phyloP scores from a whole-genome alignment of 2,797 vertebrate species.

The Acipenser transmontanus region DNA sequence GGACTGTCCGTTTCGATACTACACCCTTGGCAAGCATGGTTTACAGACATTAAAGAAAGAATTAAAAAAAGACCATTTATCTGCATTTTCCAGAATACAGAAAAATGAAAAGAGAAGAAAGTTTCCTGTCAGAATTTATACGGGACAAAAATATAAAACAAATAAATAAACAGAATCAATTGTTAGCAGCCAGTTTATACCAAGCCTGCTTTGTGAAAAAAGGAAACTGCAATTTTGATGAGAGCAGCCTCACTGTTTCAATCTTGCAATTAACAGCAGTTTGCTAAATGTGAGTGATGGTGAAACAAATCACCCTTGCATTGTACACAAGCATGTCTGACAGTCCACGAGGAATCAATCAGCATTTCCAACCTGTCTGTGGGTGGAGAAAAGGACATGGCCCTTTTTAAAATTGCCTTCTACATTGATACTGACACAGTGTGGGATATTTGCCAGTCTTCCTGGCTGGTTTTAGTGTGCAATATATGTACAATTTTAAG shows the following conservation, averaged over 20 bases:
- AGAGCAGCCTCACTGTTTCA: constrained; percentile 31
- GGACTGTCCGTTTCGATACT: too few species aligned
- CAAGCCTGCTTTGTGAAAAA: constrained; percentile 20
- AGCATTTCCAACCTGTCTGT: constrained; percentile 21
- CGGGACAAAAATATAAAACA: background rate
- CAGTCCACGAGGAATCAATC: constrained; percentile 39
- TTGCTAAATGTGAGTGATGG: constrained; percentile 33
- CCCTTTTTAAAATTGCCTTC: constrained; percentile 23
- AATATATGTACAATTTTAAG: background rate
- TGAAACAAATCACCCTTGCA: constrained; percentile 37
- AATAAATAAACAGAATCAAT: constrained; percentile 20
- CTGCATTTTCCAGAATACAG: constrained; percentile 12
- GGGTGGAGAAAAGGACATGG: constrained; percentile 12
- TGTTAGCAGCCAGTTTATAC: constrained; percentile 21
- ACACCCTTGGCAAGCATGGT: too few species aligned
- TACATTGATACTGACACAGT: constrained; percentile 11
- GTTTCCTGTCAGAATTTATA: constrained; percentile 12
- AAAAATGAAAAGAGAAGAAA: constrained; percentile 21
- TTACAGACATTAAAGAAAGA: background rate
- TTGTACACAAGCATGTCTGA: constrained; percentile 33
- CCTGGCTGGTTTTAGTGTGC: background rate
- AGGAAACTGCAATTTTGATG: constrained; percentile 24
- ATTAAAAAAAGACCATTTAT: constrained; percentile 24
- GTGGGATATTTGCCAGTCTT: constrained; percentile 19
- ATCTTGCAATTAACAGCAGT: constrained; percentile 25